These are phyloP conservation scores for Diogma glabrata DNA, from an alignment of 2,888 invertebrate genomes.

Conservation along the genomic window DNA sequence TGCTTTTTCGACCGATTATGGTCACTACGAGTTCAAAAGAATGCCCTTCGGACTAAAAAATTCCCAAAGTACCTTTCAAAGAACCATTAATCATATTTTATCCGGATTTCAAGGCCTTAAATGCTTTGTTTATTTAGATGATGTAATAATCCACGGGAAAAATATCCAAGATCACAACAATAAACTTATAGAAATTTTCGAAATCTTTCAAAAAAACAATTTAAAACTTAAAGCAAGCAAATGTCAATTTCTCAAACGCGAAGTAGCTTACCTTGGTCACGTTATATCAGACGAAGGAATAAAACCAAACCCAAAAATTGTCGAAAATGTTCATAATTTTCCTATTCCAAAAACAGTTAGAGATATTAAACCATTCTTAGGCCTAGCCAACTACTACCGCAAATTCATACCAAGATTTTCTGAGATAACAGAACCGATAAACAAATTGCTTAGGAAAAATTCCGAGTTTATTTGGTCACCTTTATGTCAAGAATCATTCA, in stretches of 20 bases:
- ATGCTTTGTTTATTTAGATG: background rate
- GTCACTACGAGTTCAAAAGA: background rate
- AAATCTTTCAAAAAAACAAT: no score
- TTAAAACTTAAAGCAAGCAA: no score
- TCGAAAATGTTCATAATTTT: no score
- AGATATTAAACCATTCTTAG: background rate
- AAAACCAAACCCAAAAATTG: background rate
- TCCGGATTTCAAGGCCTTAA: background rate
- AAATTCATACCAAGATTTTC: no score
- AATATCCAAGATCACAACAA: background rate
- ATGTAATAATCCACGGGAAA: background rate
- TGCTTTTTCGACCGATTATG: background rate
- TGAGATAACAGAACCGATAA: background rate
- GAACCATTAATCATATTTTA: background rate
- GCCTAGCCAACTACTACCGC: background rate
- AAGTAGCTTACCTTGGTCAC: background rate
- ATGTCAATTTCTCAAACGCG: background rate
- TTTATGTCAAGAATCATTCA: no score
- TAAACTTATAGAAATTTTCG: background rate
- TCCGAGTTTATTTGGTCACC: no score
- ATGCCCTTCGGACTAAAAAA: background rate
- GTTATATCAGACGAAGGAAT: background rate
- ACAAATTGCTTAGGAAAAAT: background rate
- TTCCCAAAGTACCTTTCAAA: background rate
- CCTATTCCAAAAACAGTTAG: no score